Percentiles rank a stretch among this genome's conserved stretches.
These are phyloP conservation scores for Neosilurus hyrtlii DNA, from an alignment of 2,797 vertebrate genomes.

Conservation along the genomic window DNA sequence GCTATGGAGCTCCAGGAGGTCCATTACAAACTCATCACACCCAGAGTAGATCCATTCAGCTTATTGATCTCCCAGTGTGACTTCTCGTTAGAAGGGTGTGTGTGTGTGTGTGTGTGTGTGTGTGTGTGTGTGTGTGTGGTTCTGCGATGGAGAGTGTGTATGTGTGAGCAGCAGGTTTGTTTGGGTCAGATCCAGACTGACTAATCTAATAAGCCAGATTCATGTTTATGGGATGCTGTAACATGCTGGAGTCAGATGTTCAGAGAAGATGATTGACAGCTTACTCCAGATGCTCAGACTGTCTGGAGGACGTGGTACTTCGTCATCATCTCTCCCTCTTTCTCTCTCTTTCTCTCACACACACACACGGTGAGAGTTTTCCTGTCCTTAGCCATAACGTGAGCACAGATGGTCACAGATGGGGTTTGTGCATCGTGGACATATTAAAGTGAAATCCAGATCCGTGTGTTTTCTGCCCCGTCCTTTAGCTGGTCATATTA, in stretches of 20 bases:
- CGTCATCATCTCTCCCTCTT: not conserved
- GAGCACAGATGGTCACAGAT: constrained; percentile 68
- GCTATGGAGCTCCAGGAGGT: constrained; percentile 41
- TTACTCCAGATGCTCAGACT: constrained; percentile 41
- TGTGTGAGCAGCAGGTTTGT: constrained; percentile 16
- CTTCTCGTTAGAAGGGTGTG: constrained; percentile 41
- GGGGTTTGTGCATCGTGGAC: constrained; percentile 65
- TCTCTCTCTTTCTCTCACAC: constrained; percentile 10
- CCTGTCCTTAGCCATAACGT: constrained; percentile 64
- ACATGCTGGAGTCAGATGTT: constrained; percentile 30
- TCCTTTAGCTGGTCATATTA: constrained; percentile 77
- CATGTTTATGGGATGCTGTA: not conserved
- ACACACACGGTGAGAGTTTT: constrained; percentile 46
- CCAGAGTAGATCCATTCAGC: constrained; percentile 52
- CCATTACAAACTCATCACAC: constrained; percentile 42
- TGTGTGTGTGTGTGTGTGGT: not conserved
- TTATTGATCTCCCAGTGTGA: constrained; percentile 59
- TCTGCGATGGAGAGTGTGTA: not conserved
- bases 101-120: not conserved
- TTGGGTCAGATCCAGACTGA: constrained; percentile 24
- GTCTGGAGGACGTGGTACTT: not conserved
- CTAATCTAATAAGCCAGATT: constrained; percentile 21
- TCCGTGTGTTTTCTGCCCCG: constrained; percentile 39
- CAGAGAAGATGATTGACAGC: constrained; percentile 40
- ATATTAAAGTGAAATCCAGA: constrained; percentile 75